phyloP scores from a whole-genome alignment of 2,797 vertebrate genomes.

The Crenuchus spilurus region DNA sequence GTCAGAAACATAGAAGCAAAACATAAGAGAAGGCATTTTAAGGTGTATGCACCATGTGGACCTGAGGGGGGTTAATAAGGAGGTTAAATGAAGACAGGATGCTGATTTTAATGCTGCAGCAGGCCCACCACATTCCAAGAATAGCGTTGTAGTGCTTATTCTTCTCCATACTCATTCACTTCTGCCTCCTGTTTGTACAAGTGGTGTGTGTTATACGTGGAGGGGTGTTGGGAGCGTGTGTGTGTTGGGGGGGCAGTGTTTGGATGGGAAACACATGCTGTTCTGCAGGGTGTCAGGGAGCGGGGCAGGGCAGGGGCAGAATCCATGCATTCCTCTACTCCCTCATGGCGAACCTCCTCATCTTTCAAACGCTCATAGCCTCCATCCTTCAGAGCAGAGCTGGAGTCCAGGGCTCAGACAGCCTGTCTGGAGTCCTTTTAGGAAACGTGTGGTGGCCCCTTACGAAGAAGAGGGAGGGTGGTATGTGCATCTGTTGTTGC shows the following conservation, averaged over 20 bases:
- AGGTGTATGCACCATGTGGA: background rate
- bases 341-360: conserved; percentile 53
- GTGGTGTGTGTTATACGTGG: conserved; percentile 55
- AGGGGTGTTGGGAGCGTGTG: background rate
- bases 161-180: conserved; percentile 18
- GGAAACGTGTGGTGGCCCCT: conserved; percentile 1
- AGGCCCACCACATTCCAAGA: background rate
- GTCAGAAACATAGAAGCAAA: no score
- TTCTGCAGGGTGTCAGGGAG: conserved; percentile 43
- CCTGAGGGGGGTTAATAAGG: background rate
- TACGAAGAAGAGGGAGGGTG: conserved; percentile 6
- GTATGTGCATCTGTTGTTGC: conserved; percentile 5
- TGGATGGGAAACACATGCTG: conserved; percentile 51
- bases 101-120: background rate
- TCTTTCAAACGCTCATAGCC: conserved; percentile 35
- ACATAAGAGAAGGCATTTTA: no score
- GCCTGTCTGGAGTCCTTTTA: conserved; percentile 30
- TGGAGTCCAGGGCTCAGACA: conserved; percentile 10
- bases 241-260: conserved; percentile 16
- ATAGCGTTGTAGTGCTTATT: conserved; percentile 2
- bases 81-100: background rate
- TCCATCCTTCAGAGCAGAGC: background rate
- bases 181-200: conserved; percentile 59
- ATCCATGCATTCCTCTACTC: conserved; percentile 57
- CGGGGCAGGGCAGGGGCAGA: conserved; percentile 28